Percentiles rank a stretch among this genome's conserved stretches.
Evolutionary conservation across 2,797 vertebrate genomes (phyloP).

Genomic region (Danio kyathit): DNA sequence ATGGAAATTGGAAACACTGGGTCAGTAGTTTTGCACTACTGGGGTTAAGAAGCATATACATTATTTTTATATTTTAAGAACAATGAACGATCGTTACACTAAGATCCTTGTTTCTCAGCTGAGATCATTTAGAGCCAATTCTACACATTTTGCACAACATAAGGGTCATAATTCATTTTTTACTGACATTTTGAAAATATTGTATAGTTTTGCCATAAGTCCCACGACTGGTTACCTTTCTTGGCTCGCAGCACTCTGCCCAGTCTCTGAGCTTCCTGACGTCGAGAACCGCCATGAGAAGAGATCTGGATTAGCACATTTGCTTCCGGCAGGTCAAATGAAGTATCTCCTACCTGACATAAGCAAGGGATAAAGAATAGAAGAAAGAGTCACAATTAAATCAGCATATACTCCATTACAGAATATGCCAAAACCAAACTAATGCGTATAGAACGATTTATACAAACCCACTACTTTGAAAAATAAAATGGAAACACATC

Average conservation of each 20-base stretch:
- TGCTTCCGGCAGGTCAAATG: conserved; percentile 96
- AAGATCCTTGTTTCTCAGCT: no score
- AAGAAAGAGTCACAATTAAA: background rate
- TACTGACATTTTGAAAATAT: no score
- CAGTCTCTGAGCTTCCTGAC: conserved; percentile 95
- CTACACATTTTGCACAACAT: no score
- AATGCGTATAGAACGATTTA: background rate
- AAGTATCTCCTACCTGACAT: conserved; percentile 94
- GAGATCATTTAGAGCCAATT: no score
- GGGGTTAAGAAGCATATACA: no score
- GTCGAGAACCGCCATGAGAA: conserved; percentile 95
- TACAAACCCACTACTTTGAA: background rate
- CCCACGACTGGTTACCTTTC: conserved; percentile 83
- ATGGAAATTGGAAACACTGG: no score
- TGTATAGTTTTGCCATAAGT: background rate
- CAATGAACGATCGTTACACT: no score
- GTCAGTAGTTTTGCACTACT: no score
- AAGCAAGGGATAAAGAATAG: background rate
- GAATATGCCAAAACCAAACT: background rate
- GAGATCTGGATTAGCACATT: conserved; percentile 99
- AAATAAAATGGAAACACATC: background rate
- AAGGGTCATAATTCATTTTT: no score
- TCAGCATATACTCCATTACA: background rate
- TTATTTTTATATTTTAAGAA: no score
- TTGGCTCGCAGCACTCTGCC: conserved; percentile 96